These are phyloP conservation scores for Porites cylindrica DNA, from an alignment of 92 coral and sea anemone genomes.

Conservation along the genomic window DNA sequence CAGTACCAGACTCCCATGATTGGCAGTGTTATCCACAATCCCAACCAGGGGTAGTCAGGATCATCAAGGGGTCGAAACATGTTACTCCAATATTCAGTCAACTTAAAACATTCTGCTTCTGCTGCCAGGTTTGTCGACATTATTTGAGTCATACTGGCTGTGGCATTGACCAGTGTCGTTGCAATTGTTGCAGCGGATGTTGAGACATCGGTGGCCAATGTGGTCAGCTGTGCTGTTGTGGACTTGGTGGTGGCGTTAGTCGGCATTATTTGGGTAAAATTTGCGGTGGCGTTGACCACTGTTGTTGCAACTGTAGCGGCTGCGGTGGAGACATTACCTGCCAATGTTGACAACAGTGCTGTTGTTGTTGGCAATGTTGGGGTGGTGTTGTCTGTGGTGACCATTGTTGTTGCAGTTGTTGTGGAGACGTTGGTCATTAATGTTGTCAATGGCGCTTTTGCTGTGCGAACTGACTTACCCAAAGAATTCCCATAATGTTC, in stretches of 20 bases:
- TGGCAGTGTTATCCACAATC: conserved; percentile 94
- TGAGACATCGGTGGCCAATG: neutral
- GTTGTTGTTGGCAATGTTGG: neutral
- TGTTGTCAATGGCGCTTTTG: neutral
- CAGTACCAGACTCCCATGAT: conserved; percentile 99
- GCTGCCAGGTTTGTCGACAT: neutral
- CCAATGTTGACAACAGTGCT: neutral
- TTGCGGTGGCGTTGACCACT: neutral
- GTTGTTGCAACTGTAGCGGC: neutral
- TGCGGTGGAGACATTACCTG: neutral
- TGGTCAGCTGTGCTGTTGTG: neutral
- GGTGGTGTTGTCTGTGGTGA: neutral
- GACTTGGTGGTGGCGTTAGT: neutral
- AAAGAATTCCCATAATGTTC: conserved; percentile 69
- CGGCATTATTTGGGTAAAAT: neutral
- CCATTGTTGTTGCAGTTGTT: neutral
- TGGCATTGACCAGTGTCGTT: neutral
- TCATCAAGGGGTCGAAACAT: conserved; percentile 97
- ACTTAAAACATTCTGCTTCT: neutral
- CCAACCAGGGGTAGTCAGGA: conserved; percentile 99
- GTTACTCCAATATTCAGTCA: conserved; percentile 92
- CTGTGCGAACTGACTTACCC: conserved; percentile 36
- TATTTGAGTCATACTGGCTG: neutral
- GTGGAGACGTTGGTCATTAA: conserved; percentile 1
- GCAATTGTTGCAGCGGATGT: neutral